These are phyloP conservation scores for Maniola hyperantus DNA, from an alignment of 2,888 invertebrate species.

Conservation along the genomic window DNA sequence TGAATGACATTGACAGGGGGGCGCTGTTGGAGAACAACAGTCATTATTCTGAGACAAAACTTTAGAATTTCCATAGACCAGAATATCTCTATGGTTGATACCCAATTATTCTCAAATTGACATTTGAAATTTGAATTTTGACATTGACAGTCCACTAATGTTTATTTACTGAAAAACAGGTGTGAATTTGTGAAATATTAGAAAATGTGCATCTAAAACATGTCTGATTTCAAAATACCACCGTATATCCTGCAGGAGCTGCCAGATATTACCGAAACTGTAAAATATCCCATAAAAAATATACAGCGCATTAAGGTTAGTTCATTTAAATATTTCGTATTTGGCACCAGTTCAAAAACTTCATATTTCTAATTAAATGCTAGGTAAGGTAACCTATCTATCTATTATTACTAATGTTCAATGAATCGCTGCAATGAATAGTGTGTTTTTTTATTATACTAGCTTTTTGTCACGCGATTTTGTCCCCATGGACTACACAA, in stretches of 20 bases:
- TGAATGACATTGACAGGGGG: too few relatives aligned
- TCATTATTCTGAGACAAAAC: too few relatives aligned
- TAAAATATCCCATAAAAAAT: conserved; percentile 84
- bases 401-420: background rate
- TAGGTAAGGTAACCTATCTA: too few relatives aligned
- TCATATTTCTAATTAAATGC: conserved; percentile 6
- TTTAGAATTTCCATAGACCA: too few relatives aligned
- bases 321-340: conserved; percentile 40
- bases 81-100: too few relatives aligned
- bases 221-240: conserved; percentile 63
- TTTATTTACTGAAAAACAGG: conserved; percentile 19
- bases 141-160: conserved; percentile 5
- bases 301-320: conserved; percentile 89
- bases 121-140: too few relatives aligned
- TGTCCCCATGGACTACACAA: too few relatives aligned
- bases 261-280: conserved; percentile 81
- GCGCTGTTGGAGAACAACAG: too few relatives aligned
- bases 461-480: too few relatives aligned
- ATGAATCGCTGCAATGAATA: background rate
- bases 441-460: background rate
- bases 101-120: too few relatives aligned
- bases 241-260: conserved; percentile 81
- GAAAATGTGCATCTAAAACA: conserved; percentile 49
- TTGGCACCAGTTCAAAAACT: conserved; percentile 56
- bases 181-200: conserved; percentile 20